phyloP scores from a whole-genome alignment of 2,888 invertebrate species.

The Tholera decimalis region DNA sequence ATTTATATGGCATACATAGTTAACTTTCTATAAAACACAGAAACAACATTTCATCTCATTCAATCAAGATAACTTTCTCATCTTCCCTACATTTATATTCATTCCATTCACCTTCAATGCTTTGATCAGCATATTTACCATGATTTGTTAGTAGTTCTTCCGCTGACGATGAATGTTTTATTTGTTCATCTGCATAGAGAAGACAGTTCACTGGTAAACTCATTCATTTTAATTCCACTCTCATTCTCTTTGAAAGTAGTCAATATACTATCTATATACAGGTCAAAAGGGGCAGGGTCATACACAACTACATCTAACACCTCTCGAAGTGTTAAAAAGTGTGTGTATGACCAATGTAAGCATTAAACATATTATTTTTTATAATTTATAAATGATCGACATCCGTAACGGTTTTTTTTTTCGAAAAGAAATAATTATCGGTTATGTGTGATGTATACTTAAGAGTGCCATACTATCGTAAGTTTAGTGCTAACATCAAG shows the following conservation, averaged over 20 bases:
- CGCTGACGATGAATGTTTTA: slow-evolving; percentile 57
- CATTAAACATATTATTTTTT: slow-evolving; percentile 5
- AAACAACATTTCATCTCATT: slow-evolving; percentile 1
- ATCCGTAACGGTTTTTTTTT: background rate
- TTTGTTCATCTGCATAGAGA: slow-evolving; percentile 57
- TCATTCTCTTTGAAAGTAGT: slow-evolving; percentile 52
- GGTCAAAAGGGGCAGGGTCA: background rate
- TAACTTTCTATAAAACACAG: background rate
- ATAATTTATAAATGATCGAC: background rate
- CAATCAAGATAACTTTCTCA: slow-evolving; percentile 1
- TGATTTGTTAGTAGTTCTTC: slow-evolving; percentile 49
- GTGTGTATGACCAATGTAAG: background rate
- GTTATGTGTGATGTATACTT: too few species aligned
- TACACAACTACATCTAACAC: slow-evolving; percentile 13
- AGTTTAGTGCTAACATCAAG: background rate
- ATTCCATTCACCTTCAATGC: slow-evolving; percentile 46
- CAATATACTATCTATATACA: slow-evolving; percentile 35
- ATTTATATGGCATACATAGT: background rate
- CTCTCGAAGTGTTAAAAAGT: background rate
- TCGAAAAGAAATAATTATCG: background rate
- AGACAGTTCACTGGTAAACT: slow-evolving; percentile 55
- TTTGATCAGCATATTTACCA: slow-evolving; percentile 54
- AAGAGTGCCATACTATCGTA: too few species aligned
- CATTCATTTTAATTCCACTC: slow-evolving; percentile 54
- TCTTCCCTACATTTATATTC: slow-evolving; percentile 13